Conservation (phyloP, 2,888 invertebrate species). For the Phasia obesa region DNA sequence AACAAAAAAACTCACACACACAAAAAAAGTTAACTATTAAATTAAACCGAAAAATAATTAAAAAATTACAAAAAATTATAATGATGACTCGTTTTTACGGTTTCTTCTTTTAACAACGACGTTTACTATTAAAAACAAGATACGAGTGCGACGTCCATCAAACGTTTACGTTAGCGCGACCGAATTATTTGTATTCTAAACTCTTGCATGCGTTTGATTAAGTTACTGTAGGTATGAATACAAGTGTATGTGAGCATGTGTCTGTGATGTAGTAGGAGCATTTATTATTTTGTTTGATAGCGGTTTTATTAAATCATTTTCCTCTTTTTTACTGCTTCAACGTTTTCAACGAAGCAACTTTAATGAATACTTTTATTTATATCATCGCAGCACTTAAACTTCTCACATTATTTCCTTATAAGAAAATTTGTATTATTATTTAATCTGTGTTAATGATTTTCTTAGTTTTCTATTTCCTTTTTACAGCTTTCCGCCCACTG, state of each 20-base stretch:
- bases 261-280: constrained; percentile 25
- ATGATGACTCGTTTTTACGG: constrained; percentile 71
- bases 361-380: constrained; percentile 17
- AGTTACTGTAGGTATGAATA: constrained; percentile 34
- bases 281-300: constrained; percentile 52
- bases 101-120: constrained; percentile 62
- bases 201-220: constrained; percentile 66
- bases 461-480: constrained; percentile 30
- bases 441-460: constrained; percentile 67
- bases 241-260: constrained; percentile 27
- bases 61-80: constrained; percentile 49
- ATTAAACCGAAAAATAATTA: constrained; percentile 44
- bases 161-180: constrained; percentile 65
- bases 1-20: constrained; percentile 14
- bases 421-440: constrained; percentile 56
- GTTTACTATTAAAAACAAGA: constrained; percentile 61
- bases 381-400: constrained; percentile 15
- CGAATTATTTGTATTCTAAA: constrained; percentile 51
- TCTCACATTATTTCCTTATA: constrained; percentile 26
- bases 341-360: neutral
- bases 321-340: neutral
- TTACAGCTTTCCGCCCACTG: constrained; percentile 28
- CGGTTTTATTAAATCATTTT: constrained; percentile 54
- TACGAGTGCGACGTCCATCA: constrained; percentile 58
- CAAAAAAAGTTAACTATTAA: constrained; percentile 44